A percentile compares a stretch with the other conserved stretches of the same genome.
phyloP scores from a whole-genome alignment of 2,888 invertebrate species.

The Monoplex corrugatus region DNA sequence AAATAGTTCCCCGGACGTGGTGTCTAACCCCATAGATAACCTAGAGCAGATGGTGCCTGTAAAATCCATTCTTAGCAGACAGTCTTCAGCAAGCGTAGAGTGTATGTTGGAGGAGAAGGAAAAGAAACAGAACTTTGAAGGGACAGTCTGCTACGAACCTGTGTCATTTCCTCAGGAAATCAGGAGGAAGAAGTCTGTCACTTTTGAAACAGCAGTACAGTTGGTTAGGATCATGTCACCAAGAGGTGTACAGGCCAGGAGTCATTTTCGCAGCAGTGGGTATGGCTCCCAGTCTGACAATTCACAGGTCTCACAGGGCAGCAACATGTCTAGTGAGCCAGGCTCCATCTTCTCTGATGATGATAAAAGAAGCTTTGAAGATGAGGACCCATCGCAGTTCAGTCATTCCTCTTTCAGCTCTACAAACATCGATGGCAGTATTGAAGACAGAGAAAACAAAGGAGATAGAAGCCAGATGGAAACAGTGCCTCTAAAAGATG shows the following conservation, averaged over 20 bases:
- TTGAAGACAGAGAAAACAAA: background rate
- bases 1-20: slow-evolving; percentile 42
- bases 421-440: background rate
- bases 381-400: background rate
- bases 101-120: background rate
- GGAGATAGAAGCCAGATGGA: background rate
- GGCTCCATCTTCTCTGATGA: slow-evolving; percentile 39
- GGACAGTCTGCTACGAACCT: slow-evolving; percentile 28
- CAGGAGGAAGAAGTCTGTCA: slow-evolving; percentile 50
- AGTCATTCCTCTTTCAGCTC: background rate
- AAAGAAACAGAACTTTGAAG: slow-evolving; percentile 49
- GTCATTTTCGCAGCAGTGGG: slow-evolving; percentile 50
- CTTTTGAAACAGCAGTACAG: slow-evolving; percentile 38
- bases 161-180: background rate
- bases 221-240: slow-evolving; percentile 21
- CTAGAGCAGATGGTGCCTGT: background rate
- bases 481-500: background rate
- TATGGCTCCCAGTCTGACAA: slow-evolving; percentile 48
- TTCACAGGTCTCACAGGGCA: slow-evolving; percentile 24
- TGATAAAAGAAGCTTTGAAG: slow-evolving; percentile 23
- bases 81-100: background rate
- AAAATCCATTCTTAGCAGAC: background rate
- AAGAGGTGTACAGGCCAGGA: slow-evolving; percentile 43
- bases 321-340: slow-evolving; percentile 33
- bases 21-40: background rate